Conservation (phyloP, 2,797 vertebrate genomes). For the Saguinus oedipus region DNA sequence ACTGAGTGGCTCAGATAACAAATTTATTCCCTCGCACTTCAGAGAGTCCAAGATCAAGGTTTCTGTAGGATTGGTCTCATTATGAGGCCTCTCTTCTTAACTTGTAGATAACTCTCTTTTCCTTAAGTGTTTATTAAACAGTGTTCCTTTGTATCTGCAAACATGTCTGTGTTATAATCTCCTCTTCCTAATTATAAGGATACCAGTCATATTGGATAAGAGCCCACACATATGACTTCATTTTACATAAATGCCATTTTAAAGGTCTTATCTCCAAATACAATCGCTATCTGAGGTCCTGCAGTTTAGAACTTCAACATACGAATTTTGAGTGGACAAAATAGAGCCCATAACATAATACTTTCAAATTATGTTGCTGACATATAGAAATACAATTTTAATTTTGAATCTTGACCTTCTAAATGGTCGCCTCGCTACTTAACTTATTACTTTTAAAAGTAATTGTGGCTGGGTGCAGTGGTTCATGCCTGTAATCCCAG, state of each 20-base stretch:
- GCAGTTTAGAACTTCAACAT: background rate
- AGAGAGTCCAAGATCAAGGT: background rate
- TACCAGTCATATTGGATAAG: background rate
- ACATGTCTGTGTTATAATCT: background rate
- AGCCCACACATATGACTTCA: background rate
- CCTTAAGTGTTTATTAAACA: background rate
- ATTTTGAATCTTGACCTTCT: constrained; percentile 8
- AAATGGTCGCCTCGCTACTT: background rate
- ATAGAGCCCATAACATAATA: background rate
- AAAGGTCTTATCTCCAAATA: background rate
- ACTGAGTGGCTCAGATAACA: background rate
- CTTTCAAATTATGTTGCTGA: background rate
- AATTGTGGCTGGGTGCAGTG: too few relatives aligned
- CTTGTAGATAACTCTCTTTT: background rate
- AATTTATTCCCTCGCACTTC: background rate
- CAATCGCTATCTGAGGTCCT: background rate
- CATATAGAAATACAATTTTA: background rate
- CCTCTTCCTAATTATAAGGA: background rate
- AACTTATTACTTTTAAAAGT: background rate
- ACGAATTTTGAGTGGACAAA: background rate
- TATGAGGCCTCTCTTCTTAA: background rate
- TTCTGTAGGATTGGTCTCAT: background rate
- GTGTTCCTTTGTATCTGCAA: background rate
- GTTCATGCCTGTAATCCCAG: too few relatives aligned
- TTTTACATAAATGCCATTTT: background rate